Percentiles rank a stretch among this genome's conserved stretches.
Conservation (phyloP, 2,888 invertebrate genomes). For the Alsophila aescularia region DNA sequence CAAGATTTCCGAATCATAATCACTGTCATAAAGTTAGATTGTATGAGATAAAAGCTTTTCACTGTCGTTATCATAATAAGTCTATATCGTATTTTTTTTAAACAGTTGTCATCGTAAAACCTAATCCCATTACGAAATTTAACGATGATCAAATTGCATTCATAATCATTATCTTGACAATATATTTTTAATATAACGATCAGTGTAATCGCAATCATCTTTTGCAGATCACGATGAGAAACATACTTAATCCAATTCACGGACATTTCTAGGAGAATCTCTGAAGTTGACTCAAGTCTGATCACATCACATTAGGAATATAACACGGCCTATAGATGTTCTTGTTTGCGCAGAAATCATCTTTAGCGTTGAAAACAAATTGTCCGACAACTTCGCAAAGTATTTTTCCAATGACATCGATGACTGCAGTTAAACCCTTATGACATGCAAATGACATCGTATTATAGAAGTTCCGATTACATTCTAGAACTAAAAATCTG, state of each 20-base stretch:
- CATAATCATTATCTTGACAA: slow-evolving; percentile 19
- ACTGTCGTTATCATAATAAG: slow-evolving; percentile 30
- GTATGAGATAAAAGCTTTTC: slow-evolving; percentile 32
- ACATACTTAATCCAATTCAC: not conserved
- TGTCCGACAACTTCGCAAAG: slow-evolving; percentile 21
- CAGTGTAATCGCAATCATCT: not conserved
- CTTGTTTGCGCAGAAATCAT: slow-evolving; percentile 15
- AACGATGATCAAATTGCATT: slow-evolving; percentile 32
- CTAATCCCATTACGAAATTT: slow-evolving; percentile 33
- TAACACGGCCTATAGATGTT: slow-evolving; percentile 13
- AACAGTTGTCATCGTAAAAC: slow-evolving; percentile 35
- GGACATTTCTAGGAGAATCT: slow-evolving; percentile 6
- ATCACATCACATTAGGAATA: slow-evolving; percentile 12
- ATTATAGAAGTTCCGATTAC: slow-evolving; percentile 28
- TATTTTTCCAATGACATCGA: slow-evolving; percentile 24
- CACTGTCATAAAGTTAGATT: slow-evolving; percentile 29
- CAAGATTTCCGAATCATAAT: slow-evolving; percentile 31
- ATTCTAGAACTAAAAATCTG: slow-evolving; percentile 31
- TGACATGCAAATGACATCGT: slow-evolving; percentile 26
- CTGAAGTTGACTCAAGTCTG: slow-evolving; percentile 1
- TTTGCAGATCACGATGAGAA: not conserved
- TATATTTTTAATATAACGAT: slow-evolving; percentile 10
- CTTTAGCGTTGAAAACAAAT: slow-evolving; percentile 26
- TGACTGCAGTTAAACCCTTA: slow-evolving; percentile 20
- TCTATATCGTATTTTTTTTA: slow-evolving; percentile 32